Evolutionary conservation across 2,888 invertebrate genomes (phyloP), one percentile per base, ranked within the genome.

Genomic region (Strigamia maritima): DNA sequence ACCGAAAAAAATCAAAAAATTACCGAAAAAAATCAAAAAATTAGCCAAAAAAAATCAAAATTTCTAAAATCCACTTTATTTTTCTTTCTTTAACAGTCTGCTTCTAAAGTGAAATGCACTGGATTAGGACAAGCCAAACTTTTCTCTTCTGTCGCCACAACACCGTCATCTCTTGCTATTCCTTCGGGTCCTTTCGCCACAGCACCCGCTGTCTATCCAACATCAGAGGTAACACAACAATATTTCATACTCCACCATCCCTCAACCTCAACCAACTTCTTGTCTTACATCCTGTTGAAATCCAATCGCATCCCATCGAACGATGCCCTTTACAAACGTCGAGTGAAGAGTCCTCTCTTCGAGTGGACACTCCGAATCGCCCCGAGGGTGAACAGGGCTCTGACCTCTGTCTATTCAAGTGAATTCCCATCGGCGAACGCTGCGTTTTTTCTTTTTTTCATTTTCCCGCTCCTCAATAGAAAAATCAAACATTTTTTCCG

Each of bases 61-160:
- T n/a, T n/a, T n/a, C n/a, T n/a, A n/a, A 10, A 38, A 38, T 38
- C 10, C 38, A 6, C 10, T 44, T 44, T 14, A 44, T 44, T 44
- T 44, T 44, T 65, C 60, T 65, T 65, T 65, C 60, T 65, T 65
- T 8, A 24, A 65, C 60, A 65, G 60, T 65, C 60, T 65, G 60
- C 60, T 65, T 65, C 60, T 65, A 65, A 65, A 65, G 60, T 65
- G 60, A 65, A 65, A 65, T 65, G 60, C 24, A 22, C 60, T 65
- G 60, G 60, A 65, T 19, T 65, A 22, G 60, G 60, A 65, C 60
- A n/a, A 65, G 60, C 60, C 60, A 65, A 65, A 65, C 60, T 65
- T 65, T 65, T 65, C 60, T 24, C 60, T 12, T 65, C 60, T 65
- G 60, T 65, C 4, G 60, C 60, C 60, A 65, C 60, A 12, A 65